Evolutionary conservation across 2,113 vertebrate species (phyloP).

Genomic region (Coptodon rendalli): DNA sequence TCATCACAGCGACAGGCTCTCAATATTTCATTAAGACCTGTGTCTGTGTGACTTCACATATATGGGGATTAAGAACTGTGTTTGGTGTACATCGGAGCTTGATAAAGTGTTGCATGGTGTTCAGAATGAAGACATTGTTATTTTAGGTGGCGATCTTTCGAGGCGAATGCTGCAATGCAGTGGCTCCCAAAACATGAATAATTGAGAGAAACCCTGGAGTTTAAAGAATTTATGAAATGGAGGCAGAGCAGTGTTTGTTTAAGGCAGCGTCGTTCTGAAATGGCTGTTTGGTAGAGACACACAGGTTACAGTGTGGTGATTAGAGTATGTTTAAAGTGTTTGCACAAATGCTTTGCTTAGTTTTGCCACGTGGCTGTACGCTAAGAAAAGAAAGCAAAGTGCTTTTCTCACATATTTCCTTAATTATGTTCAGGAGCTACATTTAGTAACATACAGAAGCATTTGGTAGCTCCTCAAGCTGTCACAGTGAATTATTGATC

Average conservation of each 20-base stretch:
- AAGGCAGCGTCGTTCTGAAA: conserved; percentile 39
- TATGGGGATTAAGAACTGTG: background rate
- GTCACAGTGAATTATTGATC: conserved; percentile 36
- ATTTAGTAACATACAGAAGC: background rate
- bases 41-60: background rate
- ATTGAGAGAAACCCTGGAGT: conserved; percentile 51
- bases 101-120: background rate
- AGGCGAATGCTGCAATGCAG: conserved; percentile 61
- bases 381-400: background rate
- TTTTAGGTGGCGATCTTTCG: conserved; percentile 37
- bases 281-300: conserved; percentile 26
- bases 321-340: background rate
- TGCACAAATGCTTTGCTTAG: background rate
- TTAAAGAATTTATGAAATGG: conserved; percentile 69
- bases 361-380: background rate
- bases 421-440: background rate
- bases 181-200: conserved; percentile 53
- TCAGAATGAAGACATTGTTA: conserved; percentile 17
- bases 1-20: conserved; percentile 3
- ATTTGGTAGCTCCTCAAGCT: background rate
- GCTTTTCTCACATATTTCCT: background rate
- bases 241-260: conserved; percentile 63
- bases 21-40: conserved; percentile 25
- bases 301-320: background rate
- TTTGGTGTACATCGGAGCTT: background rate